phyloP scores from a whole-genome alignment of 2,113 vertebrate genomes.

The Gallinago paraguaiae region DNA sequence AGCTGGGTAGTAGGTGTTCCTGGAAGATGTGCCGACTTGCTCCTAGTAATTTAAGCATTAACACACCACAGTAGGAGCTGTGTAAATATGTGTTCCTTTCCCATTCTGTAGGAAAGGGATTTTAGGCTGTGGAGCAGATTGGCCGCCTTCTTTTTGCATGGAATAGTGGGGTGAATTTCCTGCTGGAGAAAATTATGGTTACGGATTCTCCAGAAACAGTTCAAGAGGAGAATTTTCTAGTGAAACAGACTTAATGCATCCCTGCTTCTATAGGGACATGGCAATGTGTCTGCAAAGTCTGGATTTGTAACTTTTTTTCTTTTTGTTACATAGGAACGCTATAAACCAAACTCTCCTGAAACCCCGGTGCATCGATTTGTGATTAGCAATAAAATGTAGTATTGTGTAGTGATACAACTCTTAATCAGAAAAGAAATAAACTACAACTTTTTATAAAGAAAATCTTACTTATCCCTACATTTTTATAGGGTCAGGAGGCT shows the following conservation, averaged over 20 bases:
- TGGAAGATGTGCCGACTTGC: conserved; percentile 55
- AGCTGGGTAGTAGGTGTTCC: not conserved
- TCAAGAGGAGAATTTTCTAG: conserved; percentile 56
- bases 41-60: conserved; percentile 49
- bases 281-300: conserved; percentile 70
- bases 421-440: conserved; percentile 69
- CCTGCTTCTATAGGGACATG: conserved; percentile 65
- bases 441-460: conserved; percentile 47
- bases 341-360: conserved; percentile 82
- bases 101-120: conserved; percentile 13
- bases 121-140: conserved; percentile 9
- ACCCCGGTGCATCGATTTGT: conserved; percentile 73
- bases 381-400: conserved; percentile 78
- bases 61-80: conserved; percentile 22
- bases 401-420: conserved; percentile 71
- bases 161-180: conserved; percentile 16
- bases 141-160: conserved; percentile 42
- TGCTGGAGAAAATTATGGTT: conserved; percentile 9
- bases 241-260: conserved; percentile 47
- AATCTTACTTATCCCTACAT: conserved; percentile 45
- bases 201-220: not conserved
- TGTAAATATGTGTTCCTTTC: conserved; percentile 43
- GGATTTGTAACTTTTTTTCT: conserved; percentile 72
- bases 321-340: conserved; percentile 78
- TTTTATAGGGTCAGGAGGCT: conserved; percentile 45